Base-by-base conservation (phyloP, 2,113 vertebrate species). In the Hymenochirus boettgeri region DNA sequence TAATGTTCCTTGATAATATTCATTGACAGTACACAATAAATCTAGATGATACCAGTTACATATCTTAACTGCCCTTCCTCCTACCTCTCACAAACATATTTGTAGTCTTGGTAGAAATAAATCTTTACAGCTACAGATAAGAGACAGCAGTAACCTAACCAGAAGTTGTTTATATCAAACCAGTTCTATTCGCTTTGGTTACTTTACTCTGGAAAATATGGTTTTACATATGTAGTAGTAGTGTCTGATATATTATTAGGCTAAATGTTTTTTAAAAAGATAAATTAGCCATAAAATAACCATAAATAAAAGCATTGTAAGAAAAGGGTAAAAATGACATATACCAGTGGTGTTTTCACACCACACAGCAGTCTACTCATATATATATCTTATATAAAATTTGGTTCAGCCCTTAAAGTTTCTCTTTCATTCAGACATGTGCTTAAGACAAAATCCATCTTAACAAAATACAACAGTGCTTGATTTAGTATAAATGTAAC, bases 351-450 rank as follows among this genome's bases (percentile, higher is more conserved):
- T 25, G 12, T 21, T 52, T 61, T 51, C 45, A 25, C 39, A 42
- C 39, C 39, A 52, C 5, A 45, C 45, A 48, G 56, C 65, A 60
- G 65, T 31, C 39, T 26, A 37, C 17, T 37, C n/a, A n/a, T n/a
- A n/a, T n/a, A n/a, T n/a, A n/a, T n/a, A n/a, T n/a, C n/a, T n/a
- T n/a, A 31, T 18, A 45, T 24, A 47, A 42, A 26, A 3, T 51
- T 42, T 67, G 55, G 55, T 51, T 58, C n/a, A 52, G 56, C 22
- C 46, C 21, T 42, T 42, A n/a, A n/a, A n/a, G 15, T 18, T 5
- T n/a, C 7, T 13, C 13, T 31, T 31, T 31, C 29, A 31, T 4
- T 31, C 10, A 7, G 7, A 42, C 3, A 42, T 42, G 39, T 42
- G 17, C 39, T 42, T 42, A 13, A 42, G 11, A 42, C 39, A 42